These are phyloP conservation scores for Pristionchus entomophagus DNA, from an alignment of 2,888 invertebrate genomes.

Conservation along the genomic window DNA sequence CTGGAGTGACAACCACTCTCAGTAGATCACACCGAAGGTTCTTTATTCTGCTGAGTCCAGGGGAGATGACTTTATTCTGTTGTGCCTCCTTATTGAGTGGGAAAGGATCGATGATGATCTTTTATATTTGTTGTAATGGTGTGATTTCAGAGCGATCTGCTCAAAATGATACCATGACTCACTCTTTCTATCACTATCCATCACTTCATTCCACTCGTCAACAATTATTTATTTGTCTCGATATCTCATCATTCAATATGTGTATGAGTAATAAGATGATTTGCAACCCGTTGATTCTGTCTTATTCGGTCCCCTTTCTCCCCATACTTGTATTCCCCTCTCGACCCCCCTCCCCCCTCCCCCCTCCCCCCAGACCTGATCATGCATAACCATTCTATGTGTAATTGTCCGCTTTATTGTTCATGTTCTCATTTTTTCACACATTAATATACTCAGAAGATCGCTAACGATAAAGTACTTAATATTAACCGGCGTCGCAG, in stretches of 20 bases:
- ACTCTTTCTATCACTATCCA: not conserved
- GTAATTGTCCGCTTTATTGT: too few relatives aligned
- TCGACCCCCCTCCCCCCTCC: too few relatives aligned
- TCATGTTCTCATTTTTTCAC: too few relatives aligned
- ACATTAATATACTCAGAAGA: too few relatives aligned
- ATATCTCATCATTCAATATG: not conserved
- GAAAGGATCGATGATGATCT: not conserved
- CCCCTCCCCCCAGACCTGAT: too few relatives aligned
- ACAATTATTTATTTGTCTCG: not conserved
- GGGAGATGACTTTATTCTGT: too few relatives aligned
- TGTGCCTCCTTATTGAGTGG: too few relatives aligned
- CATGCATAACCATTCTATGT: too few relatives aligned
- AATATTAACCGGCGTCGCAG: too few relatives aligned
- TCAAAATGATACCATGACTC: constrained; percentile 40
- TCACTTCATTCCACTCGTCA: constrained; percentile 2
- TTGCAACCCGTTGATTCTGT: not conserved
- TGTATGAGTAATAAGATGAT: not conserved
- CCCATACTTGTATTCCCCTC: too few relatives aligned
- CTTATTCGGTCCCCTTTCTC: not conserved
- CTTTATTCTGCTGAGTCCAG: not conserved
- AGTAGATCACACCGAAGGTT: not conserved
- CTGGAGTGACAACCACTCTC: not conserved
- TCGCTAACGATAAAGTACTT: too few relatives aligned
- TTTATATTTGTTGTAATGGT: not conserved
- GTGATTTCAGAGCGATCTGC: too few relatives aligned